A percentile compares a stretch with the other conserved stretches of the same genome.
Conservation (phyloP, 2,113 vertebrate genomes). For the Anoura caudifer region DNA sequence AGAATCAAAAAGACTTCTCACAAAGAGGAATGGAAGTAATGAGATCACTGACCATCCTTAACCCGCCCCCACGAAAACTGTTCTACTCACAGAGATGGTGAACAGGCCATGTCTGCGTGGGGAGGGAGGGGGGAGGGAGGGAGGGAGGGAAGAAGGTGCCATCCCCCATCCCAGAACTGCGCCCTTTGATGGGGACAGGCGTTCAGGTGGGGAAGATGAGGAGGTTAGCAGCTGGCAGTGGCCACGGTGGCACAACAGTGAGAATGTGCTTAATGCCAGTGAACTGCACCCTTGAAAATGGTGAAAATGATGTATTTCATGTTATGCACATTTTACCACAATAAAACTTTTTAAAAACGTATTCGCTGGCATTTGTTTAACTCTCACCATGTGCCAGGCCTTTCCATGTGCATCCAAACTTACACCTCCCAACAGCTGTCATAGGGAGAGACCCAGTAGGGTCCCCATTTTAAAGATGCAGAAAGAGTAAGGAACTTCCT, state of each 20-base stretch:
- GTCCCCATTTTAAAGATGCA: background rate
- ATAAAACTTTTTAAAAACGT: background rate
- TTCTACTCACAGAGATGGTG: background rate
- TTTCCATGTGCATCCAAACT: background rate
- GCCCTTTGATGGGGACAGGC: background rate
- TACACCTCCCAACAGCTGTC: background rate
- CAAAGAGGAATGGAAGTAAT: background rate
- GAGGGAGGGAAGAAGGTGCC: background rate
- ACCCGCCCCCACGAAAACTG: background rate
- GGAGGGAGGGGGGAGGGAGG: too few relatives aligned
- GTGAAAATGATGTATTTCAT: background rate
- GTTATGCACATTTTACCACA: background rate
- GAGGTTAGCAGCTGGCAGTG: background rate
- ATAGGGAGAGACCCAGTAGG: background rate
- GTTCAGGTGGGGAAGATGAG: background rate
- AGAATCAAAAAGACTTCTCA: background rate
- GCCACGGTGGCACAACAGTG: background rate
- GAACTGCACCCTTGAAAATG: background rate
- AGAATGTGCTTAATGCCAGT: background rate
- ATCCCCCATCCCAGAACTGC: background rate
- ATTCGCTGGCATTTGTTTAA: background rate
- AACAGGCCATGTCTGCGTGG: accelerated
- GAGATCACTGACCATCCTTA: background rate
- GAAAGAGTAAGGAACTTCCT: background rate
- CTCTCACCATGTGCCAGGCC: background rate